phyloP scores from a whole-genome alignment of 2,888 invertebrate genomes.

The Cyclophora punctaria region DNA sequence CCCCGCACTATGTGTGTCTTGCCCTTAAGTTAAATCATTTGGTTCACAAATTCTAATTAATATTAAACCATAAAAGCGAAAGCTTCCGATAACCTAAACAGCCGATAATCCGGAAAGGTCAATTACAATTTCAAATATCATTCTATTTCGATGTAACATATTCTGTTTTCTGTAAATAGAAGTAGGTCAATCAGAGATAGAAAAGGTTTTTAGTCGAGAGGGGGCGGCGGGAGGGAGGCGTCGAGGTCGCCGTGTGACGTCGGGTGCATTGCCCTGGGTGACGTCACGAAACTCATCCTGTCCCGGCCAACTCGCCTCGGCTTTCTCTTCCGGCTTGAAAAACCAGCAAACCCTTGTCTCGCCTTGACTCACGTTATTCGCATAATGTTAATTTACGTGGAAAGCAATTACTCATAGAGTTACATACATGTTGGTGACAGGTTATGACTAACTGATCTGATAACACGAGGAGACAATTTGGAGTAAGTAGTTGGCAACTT shows the following conservation, averaged over 20 bases:
- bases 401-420: background rate
- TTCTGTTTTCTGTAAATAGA: constrained; percentile 25
- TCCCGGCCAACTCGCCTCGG: constrained; percentile 20
- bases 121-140: too few relatives aligned
- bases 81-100: too few relatives aligned
- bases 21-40: too few relatives aligned
- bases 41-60: too few relatives aligned
- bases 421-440: constrained; percentile 5
- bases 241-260: constrained; percentile 28
- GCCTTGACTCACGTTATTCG: constrained; percentile 7
- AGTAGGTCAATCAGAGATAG: constrained; percentile 33
- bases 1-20: too few relatives aligned
- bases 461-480: too few relatives aligned
- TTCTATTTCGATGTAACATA: too few relatives aligned
- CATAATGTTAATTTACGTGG: constrained; percentile 7
- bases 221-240: constrained; percentile 18
- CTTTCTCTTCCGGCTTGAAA: constrained; percentile 21
- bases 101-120: background rate
- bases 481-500: too few relatives aligned
- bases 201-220: constrained; percentile 23
- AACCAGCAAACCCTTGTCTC: constrained; percentile 13
- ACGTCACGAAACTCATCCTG: constrained; percentile 23
- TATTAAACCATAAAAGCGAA: too few relatives aligned
- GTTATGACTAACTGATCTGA: too few relatives aligned
- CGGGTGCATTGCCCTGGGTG: constrained; percentile 47